Conservation (phyloP, 1,140 invertebrate genomes). For the Ooceraea biroi region DNA sequence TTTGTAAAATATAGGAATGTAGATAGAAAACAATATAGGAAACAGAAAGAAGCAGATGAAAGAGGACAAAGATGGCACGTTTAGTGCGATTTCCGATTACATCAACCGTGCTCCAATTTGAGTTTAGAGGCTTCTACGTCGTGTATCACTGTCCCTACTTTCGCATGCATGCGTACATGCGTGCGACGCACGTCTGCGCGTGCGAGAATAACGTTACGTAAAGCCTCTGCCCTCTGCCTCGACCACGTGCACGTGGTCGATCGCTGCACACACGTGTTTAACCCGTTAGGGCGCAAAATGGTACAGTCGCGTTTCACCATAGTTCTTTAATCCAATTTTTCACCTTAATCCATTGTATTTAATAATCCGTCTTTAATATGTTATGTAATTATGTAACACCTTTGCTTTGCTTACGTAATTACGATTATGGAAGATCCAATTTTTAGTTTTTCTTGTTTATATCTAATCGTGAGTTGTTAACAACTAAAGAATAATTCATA, state of each 20-base stretch:
- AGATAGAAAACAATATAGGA: too few relatives aligned
- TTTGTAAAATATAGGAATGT: too few relatives aligned
- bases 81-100: slow-evolving; percentile 81
- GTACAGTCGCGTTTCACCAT: not conserved
- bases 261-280: slow-evolving; percentile 63
- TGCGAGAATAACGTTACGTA: slow-evolving; percentile 66
- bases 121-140: slow-evolving; percentile 42
- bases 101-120: slow-evolving; percentile 79
- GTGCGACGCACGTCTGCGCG: slow-evolving; percentile 62
- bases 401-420: not conserved
- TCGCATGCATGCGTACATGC: slow-evolving; percentile 55
- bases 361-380: not conserved
- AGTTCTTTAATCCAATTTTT: slow-evolving; percentile 16
- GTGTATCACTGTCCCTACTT: slow-evolving; percentile 46
- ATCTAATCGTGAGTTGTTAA: not conserved
- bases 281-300: slow-evolving; percentile 18
- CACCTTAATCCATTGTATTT: slow-evolving; percentile 1
- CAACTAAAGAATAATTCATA: not conserved
- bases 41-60: slow-evolving; percentile 30
- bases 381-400: slow-evolving; percentile 9
- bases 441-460: not conserved
- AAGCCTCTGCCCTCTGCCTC: slow-evolving; percentile 34
- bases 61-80: slow-evolving; percentile 65
- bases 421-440: not conserved
- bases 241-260: slow-evolving; percentile 64